Evolutionary conservation across 2,113 vertebrate species (phyloP).

Genomic region (Eudorcas thomsonii): DNA sequence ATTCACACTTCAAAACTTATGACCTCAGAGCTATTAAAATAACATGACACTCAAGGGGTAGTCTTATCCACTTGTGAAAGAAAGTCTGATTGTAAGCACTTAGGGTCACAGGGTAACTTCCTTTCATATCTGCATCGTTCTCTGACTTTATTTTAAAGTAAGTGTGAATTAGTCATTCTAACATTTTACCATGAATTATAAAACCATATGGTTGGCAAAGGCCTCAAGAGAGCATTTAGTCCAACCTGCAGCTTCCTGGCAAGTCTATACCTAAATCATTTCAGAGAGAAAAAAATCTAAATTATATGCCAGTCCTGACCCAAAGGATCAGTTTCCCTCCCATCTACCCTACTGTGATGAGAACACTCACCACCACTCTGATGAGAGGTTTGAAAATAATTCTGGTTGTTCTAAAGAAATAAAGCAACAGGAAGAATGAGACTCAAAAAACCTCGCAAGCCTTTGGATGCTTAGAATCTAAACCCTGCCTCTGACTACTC

Average conservation of each 20-base stretch:
- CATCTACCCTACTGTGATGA: not conserved
- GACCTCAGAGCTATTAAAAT: not conserved
- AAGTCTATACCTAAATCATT: not conserved
- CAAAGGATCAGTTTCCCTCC: not conserved
- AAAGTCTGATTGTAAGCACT: not conserved
- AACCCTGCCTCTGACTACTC: not conserved
- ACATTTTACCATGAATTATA: not conserved
- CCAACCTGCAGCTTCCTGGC: not conserved
- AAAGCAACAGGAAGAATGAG: not conserved
- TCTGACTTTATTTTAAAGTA: not conserved
- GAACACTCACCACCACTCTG: not conserved
- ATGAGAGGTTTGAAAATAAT: slow-evolving; percentile 5
- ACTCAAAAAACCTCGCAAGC: not conserved
- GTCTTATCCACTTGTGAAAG: not conserved
- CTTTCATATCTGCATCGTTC: not conserved
- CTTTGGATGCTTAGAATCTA: not conserved
- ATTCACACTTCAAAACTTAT: not conserved
- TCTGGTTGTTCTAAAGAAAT: not conserved
- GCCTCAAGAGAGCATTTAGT: not conserved
- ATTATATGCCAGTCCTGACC: not conserved
- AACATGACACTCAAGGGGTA: not conserved
- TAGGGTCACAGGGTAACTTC: not conserved
- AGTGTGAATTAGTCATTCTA: not conserved
- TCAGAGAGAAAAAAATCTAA: not conserved
- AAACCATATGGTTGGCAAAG: not conserved